Base-by-base conservation (phyloP, 2,888 invertebrate genomes). In the Leucoma salicis region DNA sequence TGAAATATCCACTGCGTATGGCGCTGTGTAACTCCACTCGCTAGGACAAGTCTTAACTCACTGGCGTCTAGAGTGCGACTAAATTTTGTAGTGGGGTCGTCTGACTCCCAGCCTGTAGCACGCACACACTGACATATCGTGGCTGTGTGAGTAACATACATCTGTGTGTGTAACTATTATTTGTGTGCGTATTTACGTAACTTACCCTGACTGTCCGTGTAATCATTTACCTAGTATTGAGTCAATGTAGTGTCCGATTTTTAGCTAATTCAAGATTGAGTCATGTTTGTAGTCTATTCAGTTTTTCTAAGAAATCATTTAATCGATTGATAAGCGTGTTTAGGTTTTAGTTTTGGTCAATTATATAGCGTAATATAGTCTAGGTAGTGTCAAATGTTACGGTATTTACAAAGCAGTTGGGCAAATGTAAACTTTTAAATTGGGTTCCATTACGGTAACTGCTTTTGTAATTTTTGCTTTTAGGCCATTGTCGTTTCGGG, bases 81-180 rank as follows among this genome's bases (percentile, higher is more conserved):
- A 74, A 85, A 77, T 67, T 78, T 78, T 80, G 87, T 87, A 86
- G 89, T 81, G 89, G 88, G 89, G 87, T 82, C 83, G 82, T 63
- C 63, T 67, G 79, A 80, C 72, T 77, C 74, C 81, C 77, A 74
- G 80, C 72, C 77, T 77, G 81, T 73, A 72, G 49, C 63, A 21
- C 72, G 59, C 84, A 49, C 86, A 83, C 84, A 82, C 77, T 42
- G 18, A 1, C 53, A 42, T 43, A 8, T 3, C 3, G 12, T 21
- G 12, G 7, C 35, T 29, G 50, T 54, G 66, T 63, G 66, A 16
- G 63, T 31, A 16, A 24, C 0, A 24, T 16, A 21, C 16, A 6
- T 38, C 70, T 70, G 85, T 79, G 79, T 27, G 81, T 53, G 56
- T n/a, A 14, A 39, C n/a, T 45, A 18, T 16, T 46, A 34, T 10